Evolutionary conservation across 2,888 invertebrate genomes (phyloP).

Genomic region (Calameuta idolon): DNA sequence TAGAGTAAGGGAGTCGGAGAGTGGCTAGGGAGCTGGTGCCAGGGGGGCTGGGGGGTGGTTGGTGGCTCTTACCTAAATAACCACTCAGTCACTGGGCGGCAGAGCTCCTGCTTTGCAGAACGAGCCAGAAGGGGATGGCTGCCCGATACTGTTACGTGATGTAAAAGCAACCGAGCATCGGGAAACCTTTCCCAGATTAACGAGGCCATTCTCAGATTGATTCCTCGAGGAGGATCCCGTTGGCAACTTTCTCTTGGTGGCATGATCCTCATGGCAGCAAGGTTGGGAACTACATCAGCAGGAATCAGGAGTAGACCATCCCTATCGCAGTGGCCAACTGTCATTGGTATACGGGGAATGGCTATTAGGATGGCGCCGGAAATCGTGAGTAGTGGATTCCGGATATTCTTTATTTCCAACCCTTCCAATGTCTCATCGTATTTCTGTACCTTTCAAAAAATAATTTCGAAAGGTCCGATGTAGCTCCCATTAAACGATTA

Average conservation of each 20-base stretch:
- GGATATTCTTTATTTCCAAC: not conserved
- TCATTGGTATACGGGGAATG: not conserved
- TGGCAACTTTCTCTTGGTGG: constrained; percentile 37
- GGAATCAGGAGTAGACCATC: not conserved
- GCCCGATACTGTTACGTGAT: constrained; percentile 60
- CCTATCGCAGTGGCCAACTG: not conserved
- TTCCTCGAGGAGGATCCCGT: constrained; percentile 57
- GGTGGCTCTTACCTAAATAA: constrained; percentile 67
- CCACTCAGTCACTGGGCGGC: constrained; percentile 67
- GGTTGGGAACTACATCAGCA: not conserved
- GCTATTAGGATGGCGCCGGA: not conserved
- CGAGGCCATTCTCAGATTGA: constrained; percentile 66
- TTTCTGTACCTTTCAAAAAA: not conserved
- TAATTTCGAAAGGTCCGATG: not conserved
- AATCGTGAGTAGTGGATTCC: not conserved
- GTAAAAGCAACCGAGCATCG: constrained; percentile 59
- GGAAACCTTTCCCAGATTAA: constrained; percentile 61
- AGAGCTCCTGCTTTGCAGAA: constrained; percentile 38
- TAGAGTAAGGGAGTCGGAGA: constrained; percentile 34
- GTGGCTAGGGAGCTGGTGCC: constrained; percentile 18
- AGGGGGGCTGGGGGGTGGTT: constrained; percentile 11
- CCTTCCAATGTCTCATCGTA: not conserved
- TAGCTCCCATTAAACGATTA: not conserved
- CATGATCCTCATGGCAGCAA: not conserved
- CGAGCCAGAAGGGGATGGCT: constrained; percentile 27